phyloP scores from a whole-genome alignment of 2,888 invertebrate species.

The Drosophila sordidapex region DNA sequence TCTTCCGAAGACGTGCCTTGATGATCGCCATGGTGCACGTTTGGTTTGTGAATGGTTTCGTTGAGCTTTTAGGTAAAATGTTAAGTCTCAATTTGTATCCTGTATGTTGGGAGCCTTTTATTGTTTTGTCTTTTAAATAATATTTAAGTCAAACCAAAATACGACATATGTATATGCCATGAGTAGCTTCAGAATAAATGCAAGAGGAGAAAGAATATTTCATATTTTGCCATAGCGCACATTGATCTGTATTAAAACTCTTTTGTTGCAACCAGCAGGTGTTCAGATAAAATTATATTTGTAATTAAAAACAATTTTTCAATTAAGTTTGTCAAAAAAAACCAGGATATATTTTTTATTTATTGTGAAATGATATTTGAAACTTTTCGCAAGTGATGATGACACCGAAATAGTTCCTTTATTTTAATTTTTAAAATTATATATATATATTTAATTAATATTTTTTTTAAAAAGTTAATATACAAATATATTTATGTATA shows the following conservation, averaged over 20 bases:
- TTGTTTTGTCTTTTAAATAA: no score
- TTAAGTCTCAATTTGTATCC: neutral
- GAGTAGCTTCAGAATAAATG: neutral
- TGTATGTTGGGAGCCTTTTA: neutral
- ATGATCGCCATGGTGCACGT: conserved; percentile 62
- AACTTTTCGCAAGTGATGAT: neutral
- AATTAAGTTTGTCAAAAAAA: neutral
- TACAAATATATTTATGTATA: neutral
- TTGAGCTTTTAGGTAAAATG: neutral
- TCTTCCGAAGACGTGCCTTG: conserved; percentile 28
- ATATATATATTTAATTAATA: neutral
- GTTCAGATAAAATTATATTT: neutral
- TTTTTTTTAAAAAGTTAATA: neutral
- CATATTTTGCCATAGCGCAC: neutral
- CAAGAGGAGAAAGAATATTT: neutral
- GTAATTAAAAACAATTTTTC: neutral
- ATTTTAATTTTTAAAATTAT: neutral
- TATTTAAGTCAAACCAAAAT: neutral
- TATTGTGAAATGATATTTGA: neutral
- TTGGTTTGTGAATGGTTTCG: conserved; percentile 20
- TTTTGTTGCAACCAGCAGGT: neutral
- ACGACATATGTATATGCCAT: neutral
- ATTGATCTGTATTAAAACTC: neutral
- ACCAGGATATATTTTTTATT: neutral
- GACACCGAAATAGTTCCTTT: neutral